Evolutionary conservation across 2,113 vertebrate genomes (phyloP), one percentile per base, ranked within the genome.

Genomic region (Gallinago jamesoni): DNA sequence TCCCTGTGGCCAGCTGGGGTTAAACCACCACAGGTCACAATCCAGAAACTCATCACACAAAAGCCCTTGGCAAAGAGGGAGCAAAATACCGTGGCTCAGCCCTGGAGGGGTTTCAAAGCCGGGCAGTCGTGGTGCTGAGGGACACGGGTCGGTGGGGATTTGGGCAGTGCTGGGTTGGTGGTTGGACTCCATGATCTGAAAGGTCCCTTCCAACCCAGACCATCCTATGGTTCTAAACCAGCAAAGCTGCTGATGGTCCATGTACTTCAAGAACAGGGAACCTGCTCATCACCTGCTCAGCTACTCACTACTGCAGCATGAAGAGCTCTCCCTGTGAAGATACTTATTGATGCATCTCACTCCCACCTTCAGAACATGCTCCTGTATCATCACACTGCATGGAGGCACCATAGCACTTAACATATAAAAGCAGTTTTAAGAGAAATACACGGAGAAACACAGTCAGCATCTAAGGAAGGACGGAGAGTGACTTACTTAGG

Each of bases 401-500:
- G 18, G 14, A 14, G 30, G 37, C 45, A 39, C 57, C 14, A 15
- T 1, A n/a, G 7, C 88, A 20, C 8, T 30, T 37, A 20, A 11
- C 33, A 3, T 4, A 10, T 0, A 7, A 21, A 55, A 55, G 19
- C 6, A 27, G 13, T 24, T 22, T 6, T 0, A 18, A 52, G 20
- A 52, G 17, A 52, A 41, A 19, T 31, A 7, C 9, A 0, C 1
- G 0, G 45, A 27, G 48, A 21, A 19, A 12, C 31, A 3, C 45
- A 13, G 57, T 5, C 50, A 47, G 64, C 52, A 6, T 1, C 24
- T 52, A 27, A 11, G 1, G 0, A 47, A 2, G 0, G 6, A 12
- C 1, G 5, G 37, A 13, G 6, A 15, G 15, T 0, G n/a, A 98
- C 99, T 99, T 97, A 99, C 99, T 98, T 19, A 99, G 99, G 91